These are phyloP conservation scores for Penaeus chinensis DNA, from an alignment of 1,140 invertebrate genomes.

Conservation along the genomic window DNA sequence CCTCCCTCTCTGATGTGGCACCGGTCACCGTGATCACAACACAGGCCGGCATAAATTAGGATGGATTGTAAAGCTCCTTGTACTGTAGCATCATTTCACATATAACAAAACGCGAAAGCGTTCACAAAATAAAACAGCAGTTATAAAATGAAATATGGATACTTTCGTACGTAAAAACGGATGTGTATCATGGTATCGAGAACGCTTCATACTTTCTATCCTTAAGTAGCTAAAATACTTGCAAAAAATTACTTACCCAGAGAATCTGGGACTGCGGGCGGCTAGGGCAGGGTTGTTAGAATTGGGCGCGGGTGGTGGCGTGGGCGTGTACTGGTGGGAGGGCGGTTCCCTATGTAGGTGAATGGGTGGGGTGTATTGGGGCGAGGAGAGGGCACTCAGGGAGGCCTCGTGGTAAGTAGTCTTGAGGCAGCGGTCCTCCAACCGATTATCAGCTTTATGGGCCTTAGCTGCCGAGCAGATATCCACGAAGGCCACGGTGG, in stretches of 20 bases:
- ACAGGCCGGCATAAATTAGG: too few relatives aligned
- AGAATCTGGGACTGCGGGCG: constrained; percentile 49
- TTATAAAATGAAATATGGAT: too few relatives aligned
- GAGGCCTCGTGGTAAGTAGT: constrained; percentile 92
- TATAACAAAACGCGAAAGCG: too few relatives aligned
- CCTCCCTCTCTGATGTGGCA: too few relatives aligned
- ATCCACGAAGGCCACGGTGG: constrained; percentile 95
- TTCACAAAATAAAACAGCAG: too few relatives aligned
- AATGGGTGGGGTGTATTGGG: constrained; percentile 57
- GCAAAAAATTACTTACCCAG: constrained; percentile 34
- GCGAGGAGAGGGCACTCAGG: constrained; percentile 70
- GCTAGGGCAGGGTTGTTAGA: constrained; percentile 42
- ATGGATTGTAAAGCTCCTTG: too few relatives aligned
- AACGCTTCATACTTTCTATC: background rate
- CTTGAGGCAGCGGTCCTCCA: constrained; percentile 85
- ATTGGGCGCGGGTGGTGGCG: constrained; percentile 39
- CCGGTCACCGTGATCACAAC: too few relatives aligned
- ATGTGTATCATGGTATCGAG: background rate
- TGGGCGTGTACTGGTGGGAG: constrained; percentile 41
- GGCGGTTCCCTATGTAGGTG: constrained; percentile 50
- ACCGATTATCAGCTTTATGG: constrained; percentile 86
- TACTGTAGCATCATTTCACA: too few relatives aligned
- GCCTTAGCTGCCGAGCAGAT: constrained; percentile 95
- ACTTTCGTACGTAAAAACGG: background rate
- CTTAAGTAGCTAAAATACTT: background rate